Evolutionary conservation across 2,113 vertebrate species (phyloP).

Genomic region (Neolamprologus modestus): DNA sequence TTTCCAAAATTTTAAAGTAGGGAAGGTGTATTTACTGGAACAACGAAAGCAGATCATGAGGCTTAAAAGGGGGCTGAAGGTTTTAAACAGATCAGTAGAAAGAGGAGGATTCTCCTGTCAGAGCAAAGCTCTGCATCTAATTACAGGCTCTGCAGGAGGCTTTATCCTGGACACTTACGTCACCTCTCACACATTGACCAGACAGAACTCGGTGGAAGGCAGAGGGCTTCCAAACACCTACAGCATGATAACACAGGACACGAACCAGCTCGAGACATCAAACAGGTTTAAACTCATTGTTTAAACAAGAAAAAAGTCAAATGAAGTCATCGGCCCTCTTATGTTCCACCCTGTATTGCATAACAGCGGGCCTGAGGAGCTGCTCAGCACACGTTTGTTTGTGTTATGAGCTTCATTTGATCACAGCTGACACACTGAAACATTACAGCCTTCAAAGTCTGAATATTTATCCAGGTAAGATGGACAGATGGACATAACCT

Average conservation of each 20-base stretch:
- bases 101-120: neutral
- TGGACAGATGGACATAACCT: neutral
- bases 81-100: slow-evolving; percentile 21
- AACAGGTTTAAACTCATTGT: neutral
- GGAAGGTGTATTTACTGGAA: neutral
- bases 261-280: neutral
- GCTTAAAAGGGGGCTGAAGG: neutral
- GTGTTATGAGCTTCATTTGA: neutral
- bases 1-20: neutral
- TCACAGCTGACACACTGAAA: neutral
- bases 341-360: neutral
- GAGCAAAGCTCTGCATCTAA: slow-evolving; percentile 2
- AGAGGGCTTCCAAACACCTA: neutral
- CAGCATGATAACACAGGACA: neutral
- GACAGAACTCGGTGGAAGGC: neutral
- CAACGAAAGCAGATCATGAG: neutral
- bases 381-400: neutral
- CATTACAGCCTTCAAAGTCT: neutral
- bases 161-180: neutral
- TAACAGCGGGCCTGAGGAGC: neutral
- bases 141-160: slow-evolving; percentile 5
- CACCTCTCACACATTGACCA: slow-evolving; percentile 13
- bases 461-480: neutral
- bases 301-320: neutral
- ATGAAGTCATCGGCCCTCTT: neutral